Evolutionary conservation across 2,113 vertebrate genomes (phyloP).

Genomic region (Chamaea fasciata): DNA sequence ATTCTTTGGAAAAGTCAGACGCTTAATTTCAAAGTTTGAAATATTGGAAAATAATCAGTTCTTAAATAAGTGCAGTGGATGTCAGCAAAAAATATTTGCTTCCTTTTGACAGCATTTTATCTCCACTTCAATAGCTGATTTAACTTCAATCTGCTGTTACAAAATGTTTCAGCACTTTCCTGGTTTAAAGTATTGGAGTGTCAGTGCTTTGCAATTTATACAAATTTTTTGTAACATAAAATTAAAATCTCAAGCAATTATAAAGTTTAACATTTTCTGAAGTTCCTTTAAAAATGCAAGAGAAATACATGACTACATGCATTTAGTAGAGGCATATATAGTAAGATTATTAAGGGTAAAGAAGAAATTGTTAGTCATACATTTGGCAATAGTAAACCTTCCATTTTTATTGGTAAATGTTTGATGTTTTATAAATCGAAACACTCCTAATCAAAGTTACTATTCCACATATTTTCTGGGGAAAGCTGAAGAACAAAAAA

Average conservation of each 20-base stretch:
- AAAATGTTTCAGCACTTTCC: constrained; percentile 40
- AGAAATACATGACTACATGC: not conserved
- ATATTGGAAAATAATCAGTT: constrained; percentile 15
- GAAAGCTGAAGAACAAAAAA: not conserved
- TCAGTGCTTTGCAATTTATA: constrained; percentile 15
- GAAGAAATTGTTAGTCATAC: not conserved
- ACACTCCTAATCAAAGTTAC: not conserved
- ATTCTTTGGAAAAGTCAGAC: not conserved
- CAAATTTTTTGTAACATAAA: not conserved
- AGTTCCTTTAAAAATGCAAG: not conserved
- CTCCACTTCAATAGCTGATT: constrained; percentile 51
- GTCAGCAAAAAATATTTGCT: constrained; percentile 45
- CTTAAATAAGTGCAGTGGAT: constrained; percentile 8
- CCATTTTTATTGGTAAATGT: constrained; percentile 2
- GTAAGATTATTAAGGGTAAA: constrained; percentile 8
- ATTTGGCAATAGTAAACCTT: not conserved
- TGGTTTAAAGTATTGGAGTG: not conserved
- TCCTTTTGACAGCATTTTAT: constrained; percentile 50
- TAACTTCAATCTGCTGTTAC: constrained; percentile 37
- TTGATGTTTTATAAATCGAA: constrained; percentile 30
- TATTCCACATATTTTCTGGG: not conserved
- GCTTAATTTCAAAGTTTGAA: constrained; percentile 20
- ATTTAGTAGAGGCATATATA: not conserved
- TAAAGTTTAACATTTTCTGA: not conserved
- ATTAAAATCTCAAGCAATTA: constrained; percentile 15